Percentiles rank a stretch among this genome's conserved stretches.
These are phyloP conservation scores for Typhlomys cinereus DNA, from an alignment of 2,113 vertebrate species.

Conservation along the genomic window DNA sequence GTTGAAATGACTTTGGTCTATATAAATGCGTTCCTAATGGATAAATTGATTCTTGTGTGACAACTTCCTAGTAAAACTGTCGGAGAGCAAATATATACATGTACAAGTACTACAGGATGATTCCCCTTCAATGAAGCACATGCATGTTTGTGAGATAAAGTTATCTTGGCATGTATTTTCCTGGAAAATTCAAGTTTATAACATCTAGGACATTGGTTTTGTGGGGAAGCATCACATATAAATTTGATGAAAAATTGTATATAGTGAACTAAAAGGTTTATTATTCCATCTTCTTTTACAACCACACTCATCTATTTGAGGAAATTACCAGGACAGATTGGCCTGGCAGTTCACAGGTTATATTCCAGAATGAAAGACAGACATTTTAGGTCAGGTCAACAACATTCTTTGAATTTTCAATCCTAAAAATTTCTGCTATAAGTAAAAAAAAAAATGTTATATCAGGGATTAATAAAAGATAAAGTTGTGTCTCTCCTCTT, in stretches of 20 bases:
- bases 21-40: no score
- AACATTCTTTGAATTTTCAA: no score
- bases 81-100: no score
- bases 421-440: not conserved
- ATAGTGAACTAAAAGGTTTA: not conserved
- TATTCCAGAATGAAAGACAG: not conserved
- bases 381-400: not conserved
- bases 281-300: not conserved
- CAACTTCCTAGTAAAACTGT: no score
- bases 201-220: not conserved
- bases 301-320: not conserved
- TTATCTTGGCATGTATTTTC: not conserved
- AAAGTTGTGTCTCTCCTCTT: rapidly evolving
- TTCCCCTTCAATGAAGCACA: not conserved
- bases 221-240: not conserved
- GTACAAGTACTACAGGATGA: not conserved
- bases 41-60: no score
- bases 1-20: no score
- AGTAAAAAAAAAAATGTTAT: not conserved
- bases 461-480: not conserved
- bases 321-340: not conserved
- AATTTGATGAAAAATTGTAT: not conserved
- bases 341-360: not conserved
- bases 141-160: rapidly evolving
- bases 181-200: not conserved